Evolutionary conservation across 64 coral and sea anemone genomes (phyloP), one percentile per base, ranked within the genome.

Genomic region (Astreopora myriophthalma): DNA sequence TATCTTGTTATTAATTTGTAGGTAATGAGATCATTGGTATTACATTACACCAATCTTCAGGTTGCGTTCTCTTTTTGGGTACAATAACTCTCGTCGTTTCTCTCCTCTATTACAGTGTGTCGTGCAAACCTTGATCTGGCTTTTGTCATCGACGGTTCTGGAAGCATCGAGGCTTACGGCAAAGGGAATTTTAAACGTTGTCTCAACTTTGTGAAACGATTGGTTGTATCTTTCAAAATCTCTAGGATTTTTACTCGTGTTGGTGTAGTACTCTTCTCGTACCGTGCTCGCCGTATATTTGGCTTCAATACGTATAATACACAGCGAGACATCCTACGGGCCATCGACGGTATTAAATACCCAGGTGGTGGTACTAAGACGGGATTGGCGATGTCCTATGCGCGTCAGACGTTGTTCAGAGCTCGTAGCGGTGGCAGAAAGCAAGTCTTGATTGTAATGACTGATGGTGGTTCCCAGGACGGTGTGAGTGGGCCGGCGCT

Each of bases 121-220:
- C 30, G 24, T 31, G 86, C 86, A 8, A 86, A 73, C 19, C 30
- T 96, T 44, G 95, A 96, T 34, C 79, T 96, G 28, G 87, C n/a
- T 4, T 75, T 96, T 42, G 25, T 96, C 30, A 34, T 96, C 48
- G 95, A 96, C 34, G 95, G 95, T 16, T 96, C 95, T 44, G 91
- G 95, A 46, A 96, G 95, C 44, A 96, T 96, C 10, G 95, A 93
- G 31, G 23, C 70, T 1, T 86, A 80, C 31, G 86, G 91, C n/a
- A 68, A 30, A 9, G 91, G 87, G 22, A 96, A 90, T 51, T 96
- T 96, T 73, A 48, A 81, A 61, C 91, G 91, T 0, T 89, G 85
- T 32, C 57, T 86, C 17, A 22, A 86, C 61, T 96, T 96, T 48
- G 39, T 93, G 40, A 90, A 95, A 44, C 58, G 83, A 72, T 62